Evolutionary conservation across 2,113 vertebrate species (phyloP).

Genomic region (Maccullochella peelii): DNA sequence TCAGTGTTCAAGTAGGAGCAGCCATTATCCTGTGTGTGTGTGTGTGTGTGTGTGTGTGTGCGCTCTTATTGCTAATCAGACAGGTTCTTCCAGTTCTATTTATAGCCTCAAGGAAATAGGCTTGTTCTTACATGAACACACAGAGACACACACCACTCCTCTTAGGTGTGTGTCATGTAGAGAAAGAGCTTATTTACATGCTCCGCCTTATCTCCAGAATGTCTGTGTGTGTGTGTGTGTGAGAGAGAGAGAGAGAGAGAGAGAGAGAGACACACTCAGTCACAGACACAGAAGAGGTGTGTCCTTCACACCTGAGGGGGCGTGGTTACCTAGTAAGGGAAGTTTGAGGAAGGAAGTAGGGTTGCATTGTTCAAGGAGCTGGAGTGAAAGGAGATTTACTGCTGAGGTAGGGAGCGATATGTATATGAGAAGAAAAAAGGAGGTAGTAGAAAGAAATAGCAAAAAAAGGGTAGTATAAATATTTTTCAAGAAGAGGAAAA

Average conservation of each 20-base stretch:
- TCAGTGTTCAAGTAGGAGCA: not conserved
- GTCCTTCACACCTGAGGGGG: slow-evolving; percentile 64
- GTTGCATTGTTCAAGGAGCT: slow-evolving; percentile 46
- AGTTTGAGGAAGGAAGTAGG: slow-evolving; percentile 64
- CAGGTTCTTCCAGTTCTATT: slow-evolving; percentile 67
- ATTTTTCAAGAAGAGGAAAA: not conserved
- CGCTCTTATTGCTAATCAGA: not conserved
- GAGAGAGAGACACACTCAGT: not conserved
- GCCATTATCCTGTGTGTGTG: not conserved
- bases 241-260: not conserved
- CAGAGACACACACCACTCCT: not conserved
- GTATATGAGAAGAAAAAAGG: too few species aligned
- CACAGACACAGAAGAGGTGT: slow-evolving; percentile 12
- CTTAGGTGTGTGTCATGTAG: slow-evolving; percentile 17
- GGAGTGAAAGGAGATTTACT: slow-evolving; percentile 7
- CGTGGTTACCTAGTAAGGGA: slow-evolving; percentile 45
- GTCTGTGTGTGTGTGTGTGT: slow-evolving; percentile 9
- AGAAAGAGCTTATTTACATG: slow-evolving; percentile 11
- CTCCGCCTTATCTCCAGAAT: not conserved
- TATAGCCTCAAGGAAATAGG: slow-evolving; percentile 60
- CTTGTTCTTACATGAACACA: slow-evolving; percentile 38
- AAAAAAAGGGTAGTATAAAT: not conserved
- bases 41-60: slow-evolving; percentile 30
- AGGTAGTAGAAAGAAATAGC: too few species aligned
- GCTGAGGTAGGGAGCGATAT: not conserved